Conservation (phyloP, 2,888 invertebrate genomes). For the Gastracanthus pulcherrimus region DNA sequence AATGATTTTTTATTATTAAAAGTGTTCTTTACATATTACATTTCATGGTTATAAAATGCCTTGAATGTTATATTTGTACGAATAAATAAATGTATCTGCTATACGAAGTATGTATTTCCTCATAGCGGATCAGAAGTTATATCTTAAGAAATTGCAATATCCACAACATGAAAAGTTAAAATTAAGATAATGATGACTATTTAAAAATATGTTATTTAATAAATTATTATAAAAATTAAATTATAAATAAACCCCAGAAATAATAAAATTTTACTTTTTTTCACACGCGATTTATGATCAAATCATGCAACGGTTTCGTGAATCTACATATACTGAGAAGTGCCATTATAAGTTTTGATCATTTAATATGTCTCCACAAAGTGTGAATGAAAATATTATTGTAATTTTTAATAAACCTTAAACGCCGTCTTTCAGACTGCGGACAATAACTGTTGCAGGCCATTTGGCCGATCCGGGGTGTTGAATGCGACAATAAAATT, state of each 20-base stretch:
- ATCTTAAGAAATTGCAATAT: too few species aligned
- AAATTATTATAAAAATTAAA: too few species aligned
- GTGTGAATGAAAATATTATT: slow-evolving; percentile 39
- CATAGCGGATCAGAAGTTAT: too few species aligned
- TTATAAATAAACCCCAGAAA: not conserved
- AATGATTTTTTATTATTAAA: too few species aligned
- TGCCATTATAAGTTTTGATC: not conserved
- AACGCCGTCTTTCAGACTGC: slow-evolving; percentile 32
- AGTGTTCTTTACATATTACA: too few species aligned
- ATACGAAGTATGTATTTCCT: too few species aligned
- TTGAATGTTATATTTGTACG: too few species aligned
- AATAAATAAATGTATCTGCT: too few species aligned
- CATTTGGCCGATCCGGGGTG: slow-evolving; percentile 31
- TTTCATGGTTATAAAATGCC: too few species aligned
- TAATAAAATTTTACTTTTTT: not conserved
- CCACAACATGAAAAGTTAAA: too few species aligned
- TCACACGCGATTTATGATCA: not conserved
- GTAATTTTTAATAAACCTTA: slow-evolving; percentile 40
- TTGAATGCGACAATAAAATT: slow-evolving; percentile 52
- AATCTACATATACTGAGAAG: not conserved
- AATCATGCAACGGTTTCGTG: not conserved
- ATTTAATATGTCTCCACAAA: not conserved
- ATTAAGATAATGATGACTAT: too few species aligned
- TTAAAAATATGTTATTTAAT: too few species aligned
- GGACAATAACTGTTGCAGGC: slow-evolving; percentile 32